Evolutionary conservation across 2,888 invertebrate genomes (phyloP), one percentile per base, ranked within the genome.

Genomic region (Seladonia tumulorum): DNA sequence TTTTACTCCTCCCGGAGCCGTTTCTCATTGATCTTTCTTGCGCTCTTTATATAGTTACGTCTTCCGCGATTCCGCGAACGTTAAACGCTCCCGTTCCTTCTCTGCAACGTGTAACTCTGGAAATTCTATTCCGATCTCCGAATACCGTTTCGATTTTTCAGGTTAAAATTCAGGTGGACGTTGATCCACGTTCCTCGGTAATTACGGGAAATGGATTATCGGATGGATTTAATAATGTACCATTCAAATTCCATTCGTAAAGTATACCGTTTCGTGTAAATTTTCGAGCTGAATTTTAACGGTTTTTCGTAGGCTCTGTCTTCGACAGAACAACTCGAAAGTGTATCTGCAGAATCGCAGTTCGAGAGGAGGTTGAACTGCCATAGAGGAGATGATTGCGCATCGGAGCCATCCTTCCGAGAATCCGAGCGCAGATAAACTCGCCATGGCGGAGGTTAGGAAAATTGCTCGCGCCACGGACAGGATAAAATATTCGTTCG

Each of bases 391-490:
- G 35, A 35, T 39, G 35, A 63, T 35, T 68, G 22, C 18, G 39
- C 68, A 22, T 68, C 68, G 35, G 35, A 39, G 18, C 45, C n/a
- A n/a, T 35, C n/a, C 5, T 83, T 83, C 83, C 47, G 10, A 68
- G 84, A 83, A 83, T 5, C 57, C 25, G 14, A 14, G 8, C 45
- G 49, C 45, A 42, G 45, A 68, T 25, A n/a, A 49, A 39, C 83
- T 84, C 57, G 39, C 68, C 3, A 5, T 5, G 35, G 77, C 47
- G 57, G n/a, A 60, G 47, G 22, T 14, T 18, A 74, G 81, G 81
- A 66, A 81, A 81, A 75, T 78, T 75, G 68, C 70, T 53, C 49
- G 25, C 77, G 10, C 29, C 68, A 39, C 39, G 70, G 81, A 42
- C 76, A 57, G 35, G 74, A 75, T 25, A 70, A 70, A 77, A 63